These are phyloP conservation scores for Caenorhabditis sulstoni DNA, from an alignment of 2,888 invertebrate genomes.

Conservation along the genomic window DNA sequence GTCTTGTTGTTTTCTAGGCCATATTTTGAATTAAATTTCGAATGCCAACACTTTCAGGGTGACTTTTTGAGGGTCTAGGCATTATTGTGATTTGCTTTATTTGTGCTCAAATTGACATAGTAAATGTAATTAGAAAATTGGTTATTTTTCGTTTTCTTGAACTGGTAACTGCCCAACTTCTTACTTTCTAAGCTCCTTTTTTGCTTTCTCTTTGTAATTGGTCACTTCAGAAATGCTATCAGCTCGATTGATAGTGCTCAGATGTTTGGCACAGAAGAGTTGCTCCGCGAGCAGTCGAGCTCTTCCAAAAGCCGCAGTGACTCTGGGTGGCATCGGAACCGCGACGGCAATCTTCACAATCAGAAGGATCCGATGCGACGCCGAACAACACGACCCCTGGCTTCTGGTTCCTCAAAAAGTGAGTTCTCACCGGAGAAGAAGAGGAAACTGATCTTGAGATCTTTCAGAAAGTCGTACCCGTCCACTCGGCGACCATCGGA, in stretches of 20 bases:
- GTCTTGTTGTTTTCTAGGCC: neutral
- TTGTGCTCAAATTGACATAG: too few relatives aligned
- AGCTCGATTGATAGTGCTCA: conserved; percentile 22
- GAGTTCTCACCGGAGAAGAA: conserved; percentile 4
- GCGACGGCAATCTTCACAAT: neutral
- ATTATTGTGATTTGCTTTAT: too few relatives aligned
- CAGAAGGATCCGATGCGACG: conserved; percentile 29
- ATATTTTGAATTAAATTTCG: neutral
- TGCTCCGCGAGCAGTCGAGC: conserved; percentile 6
- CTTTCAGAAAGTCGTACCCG: conserved; percentile 30
- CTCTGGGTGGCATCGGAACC: conserved; percentile 30
- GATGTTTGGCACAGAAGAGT: conserved; percentile 39
- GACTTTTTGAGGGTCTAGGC: neutral
- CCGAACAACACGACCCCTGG: conserved; percentile 64
- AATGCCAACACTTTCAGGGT: neutral
- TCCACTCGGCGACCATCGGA: conserved; percentile 8
- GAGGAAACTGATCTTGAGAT: neutral
- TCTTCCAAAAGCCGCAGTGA: conserved; percentile 11
- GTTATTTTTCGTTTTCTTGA: neutral
- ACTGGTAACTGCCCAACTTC: neutral
- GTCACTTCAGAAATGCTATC: conserved; percentile 17
- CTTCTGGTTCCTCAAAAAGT: conserved; percentile 61
- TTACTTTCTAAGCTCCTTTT: neutral
- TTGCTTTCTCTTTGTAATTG: neutral
- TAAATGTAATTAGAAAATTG: too few relatives aligned